Evolutionary conservation across 2,797 vertebrate genomes (phyloP).

Genomic region (Centropyge bicolor): DNA sequence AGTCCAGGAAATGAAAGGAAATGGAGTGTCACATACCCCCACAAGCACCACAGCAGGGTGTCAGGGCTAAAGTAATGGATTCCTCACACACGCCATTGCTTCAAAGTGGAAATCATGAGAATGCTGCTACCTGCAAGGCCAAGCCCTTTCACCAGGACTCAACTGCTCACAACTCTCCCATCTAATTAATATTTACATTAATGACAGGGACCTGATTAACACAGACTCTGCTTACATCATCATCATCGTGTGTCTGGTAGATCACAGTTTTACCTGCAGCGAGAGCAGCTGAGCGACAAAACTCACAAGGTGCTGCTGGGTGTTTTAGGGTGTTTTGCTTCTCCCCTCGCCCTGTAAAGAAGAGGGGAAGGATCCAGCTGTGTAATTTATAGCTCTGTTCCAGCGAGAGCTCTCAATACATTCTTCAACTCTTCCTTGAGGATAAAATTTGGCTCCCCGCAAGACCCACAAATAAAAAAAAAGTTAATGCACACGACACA

Average conservation of each 20-base stretch:
- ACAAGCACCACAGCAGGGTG: slow-evolving; percentile 69
- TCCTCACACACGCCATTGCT: slow-evolving; percentile 77
- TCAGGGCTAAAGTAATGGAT: slow-evolving; percentile 75
- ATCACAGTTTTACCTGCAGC: slow-evolving; percentile 16
- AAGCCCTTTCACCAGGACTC: slow-evolving; percentile 31
- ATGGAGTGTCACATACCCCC: slow-evolving; percentile 67
- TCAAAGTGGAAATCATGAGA: slow-evolving; percentile 71
- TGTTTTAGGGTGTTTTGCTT: slow-evolving; percentile 24
- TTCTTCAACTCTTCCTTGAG: slow-evolving; percentile 47
- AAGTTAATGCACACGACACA: slow-evolving; percentile 45
- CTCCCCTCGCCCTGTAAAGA: slow-evolving; percentile 11
- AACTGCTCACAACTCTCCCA: slow-evolving; percentile 25
- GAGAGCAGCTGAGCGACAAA: slow-evolving; percentile 2
- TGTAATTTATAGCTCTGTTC: slow-evolving; percentile 57
- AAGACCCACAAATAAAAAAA: slow-evolving; percentile 53
- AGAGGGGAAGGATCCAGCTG: slow-evolving; percentile 30
- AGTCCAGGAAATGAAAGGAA: slow-evolving; percentile 67
- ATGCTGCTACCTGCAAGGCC: slow-evolving; percentile 63
- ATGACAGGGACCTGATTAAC: slow-evolving; percentile 29
- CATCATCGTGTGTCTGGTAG: slow-evolving; percentile 21
- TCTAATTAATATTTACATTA: slow-evolving; percentile 21
- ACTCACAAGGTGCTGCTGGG: slow-evolving; percentile 3
- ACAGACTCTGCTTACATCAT: slow-evolving; percentile 21
- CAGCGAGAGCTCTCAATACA: slow-evolving; percentile 30
- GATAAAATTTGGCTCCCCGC: slow-evolving; percentile 33